Conservation (phyloP, 2,888 invertebrate genomes). For the Exocentrus adspersus region DNA sequence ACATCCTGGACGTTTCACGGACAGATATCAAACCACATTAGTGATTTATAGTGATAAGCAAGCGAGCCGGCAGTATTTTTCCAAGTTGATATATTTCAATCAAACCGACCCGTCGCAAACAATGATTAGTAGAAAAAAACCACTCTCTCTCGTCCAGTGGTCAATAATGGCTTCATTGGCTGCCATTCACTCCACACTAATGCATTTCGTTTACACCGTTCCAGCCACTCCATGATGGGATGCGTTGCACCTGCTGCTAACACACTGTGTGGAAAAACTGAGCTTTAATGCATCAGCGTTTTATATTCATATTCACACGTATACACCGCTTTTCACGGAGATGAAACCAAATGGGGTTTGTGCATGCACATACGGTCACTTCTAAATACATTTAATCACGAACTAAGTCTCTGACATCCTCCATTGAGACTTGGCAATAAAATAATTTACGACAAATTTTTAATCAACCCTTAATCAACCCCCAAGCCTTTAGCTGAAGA, state of each 20-base stretch:
- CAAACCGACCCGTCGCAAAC: conserved; percentile 61
- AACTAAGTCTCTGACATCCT: too few species aligned
- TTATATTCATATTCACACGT: not conserved
- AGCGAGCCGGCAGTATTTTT: conserved; percentile 56
- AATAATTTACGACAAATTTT: too few species aligned
- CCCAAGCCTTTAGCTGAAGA: too few species aligned
- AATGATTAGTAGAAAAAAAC: conserved; percentile 61
- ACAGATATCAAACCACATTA: conserved; percentile 55
- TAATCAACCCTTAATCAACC: too few species aligned
- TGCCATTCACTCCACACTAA: conserved; percentile 59
- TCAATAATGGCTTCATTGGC: conserved; percentile 62
- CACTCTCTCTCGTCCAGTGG: conserved; percentile 55
- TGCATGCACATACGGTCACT: too few species aligned
- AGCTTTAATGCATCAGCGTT: conserved; percentile 15
- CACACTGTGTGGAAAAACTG: conserved; percentile 31
- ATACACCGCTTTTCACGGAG: too few species aligned
- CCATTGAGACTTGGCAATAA: too few species aligned
- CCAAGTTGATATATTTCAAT: conserved; percentile 62
- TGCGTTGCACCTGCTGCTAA: conserved; percentile 46
- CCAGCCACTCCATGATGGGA: conserved; percentile 31
- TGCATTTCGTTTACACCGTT: conserved; percentile 53
- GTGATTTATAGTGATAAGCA: conserved; percentile 60
- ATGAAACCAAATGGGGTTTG: too few species aligned
- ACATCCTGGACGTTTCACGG: conserved; percentile 52
- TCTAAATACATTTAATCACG: too few species aligned